Evolutionary conservation across 2,113 vertebrate species (phyloP), one percentile per base, ranked within the genome.

Genomic region (Misgurnus anguillicaudatus): DNA sequence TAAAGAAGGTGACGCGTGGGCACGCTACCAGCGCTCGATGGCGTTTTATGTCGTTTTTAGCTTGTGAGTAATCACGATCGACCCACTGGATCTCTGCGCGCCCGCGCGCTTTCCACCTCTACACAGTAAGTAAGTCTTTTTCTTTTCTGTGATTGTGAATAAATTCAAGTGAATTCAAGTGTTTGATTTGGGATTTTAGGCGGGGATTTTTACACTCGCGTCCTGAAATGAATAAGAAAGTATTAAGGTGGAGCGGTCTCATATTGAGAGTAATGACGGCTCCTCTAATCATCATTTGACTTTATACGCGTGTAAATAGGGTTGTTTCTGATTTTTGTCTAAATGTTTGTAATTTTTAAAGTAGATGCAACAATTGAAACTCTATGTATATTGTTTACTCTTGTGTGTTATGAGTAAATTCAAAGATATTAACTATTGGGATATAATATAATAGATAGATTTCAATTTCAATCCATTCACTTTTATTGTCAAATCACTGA

Each of bases 41-140:
- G 64, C 77, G 82, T 79, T 80, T 81, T 70, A 57, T 69, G 77
- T 78, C 75, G 64, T 24, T 72, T 81, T 38, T 76, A 42, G 79
- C 47, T 55, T 77, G 76, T 85, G 86, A 87, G 72, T 82, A 84
- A 81, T 81, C 78, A 39, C 62, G 66, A n/a, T 78, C 83, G 82
- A 85, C 66, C 80, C 78, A 86, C 13, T 83, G 85, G 85, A 85
- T 82, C 9, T 14, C 11, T 57, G 48, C 48, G 48, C 13, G 48
- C 11, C 13, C 48, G 47, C 7, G 47, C 47, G 48, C 48, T 14
- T 17, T 51, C 48, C 48, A 14, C 48, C n/a, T n/a, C 17, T 17
- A 8, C 19, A 6, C 17, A 2, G 24, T 57, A 6, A 17, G 53
- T 57, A 57, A 57, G 53, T 19, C 6, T n/a, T 17, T 57, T 17